These are phyloP conservation scores for Mesembrinibis cayennensis DNA, from an alignment of 2,113 vertebrate genomes.

Conservation along the genomic window DNA sequence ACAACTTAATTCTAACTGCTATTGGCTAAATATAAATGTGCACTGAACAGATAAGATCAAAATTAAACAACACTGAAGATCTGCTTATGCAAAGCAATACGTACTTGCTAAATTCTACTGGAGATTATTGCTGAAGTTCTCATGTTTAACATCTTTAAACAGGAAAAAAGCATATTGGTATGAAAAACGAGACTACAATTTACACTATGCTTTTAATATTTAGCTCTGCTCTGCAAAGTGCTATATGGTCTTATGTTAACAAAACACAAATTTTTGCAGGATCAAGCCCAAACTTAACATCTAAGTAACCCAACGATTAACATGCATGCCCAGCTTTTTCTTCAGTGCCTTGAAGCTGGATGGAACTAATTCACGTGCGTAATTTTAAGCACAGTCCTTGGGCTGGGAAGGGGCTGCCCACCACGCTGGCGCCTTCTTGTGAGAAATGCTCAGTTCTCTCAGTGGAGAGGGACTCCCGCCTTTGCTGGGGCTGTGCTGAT, in stretches of 20 bases:
- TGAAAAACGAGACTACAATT: background rate
- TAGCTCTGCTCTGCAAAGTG: background rate
- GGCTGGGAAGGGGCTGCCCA: background rate
- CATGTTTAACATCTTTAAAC: background rate
- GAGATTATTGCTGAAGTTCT: background rate
- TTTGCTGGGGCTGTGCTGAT: background rate
- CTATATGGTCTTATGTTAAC: background rate
- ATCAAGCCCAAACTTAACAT: background rate
- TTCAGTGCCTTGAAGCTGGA: background rate
- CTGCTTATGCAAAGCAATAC: background rate
- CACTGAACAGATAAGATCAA: background rate
- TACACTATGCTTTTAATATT: background rate
- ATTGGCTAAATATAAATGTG: background rate
- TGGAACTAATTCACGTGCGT: background rate
- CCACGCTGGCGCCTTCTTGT: background rate
- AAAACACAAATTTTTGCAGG: background rate
- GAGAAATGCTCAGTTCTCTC: background rate
- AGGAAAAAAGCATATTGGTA: background rate
- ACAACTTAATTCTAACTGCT: background rate
- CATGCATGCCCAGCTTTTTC: background rate
- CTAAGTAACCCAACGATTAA: background rate
- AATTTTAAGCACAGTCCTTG: background rate
- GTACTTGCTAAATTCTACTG: background rate
- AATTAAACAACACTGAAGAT: conserved; percentile 12
- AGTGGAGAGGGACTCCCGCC: background rate